Evolutionary conservation across 2,113 vertebrate species (phyloP), one percentile per base, ranked within the genome.

Genomic region (Protomyctophum bolini): DNA sequence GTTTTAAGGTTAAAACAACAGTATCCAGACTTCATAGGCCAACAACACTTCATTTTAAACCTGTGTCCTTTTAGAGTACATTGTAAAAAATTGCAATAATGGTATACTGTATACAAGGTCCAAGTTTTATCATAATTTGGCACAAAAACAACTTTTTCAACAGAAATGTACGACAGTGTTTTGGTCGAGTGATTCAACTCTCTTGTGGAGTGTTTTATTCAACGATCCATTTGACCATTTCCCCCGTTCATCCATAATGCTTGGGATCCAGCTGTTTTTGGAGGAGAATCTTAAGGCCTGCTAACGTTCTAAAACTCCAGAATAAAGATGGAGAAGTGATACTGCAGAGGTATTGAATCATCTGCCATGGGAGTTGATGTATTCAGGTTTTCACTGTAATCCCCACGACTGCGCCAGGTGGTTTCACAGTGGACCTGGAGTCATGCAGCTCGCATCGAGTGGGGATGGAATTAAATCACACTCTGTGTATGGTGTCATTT

Each of bases 301-400:
- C 6, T 21, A 47, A 21, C 21, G 29, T 21, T 21, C 21, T 45
- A 6, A 50, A 1, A 9, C 28, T 46, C 64, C n/a, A 7, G 0
- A 29, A 6, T 60, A 48, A 9, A 45, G 15, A 58, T 62, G 52
- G 7, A 68, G 68, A 66, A 46, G 48, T 59, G 48, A 70, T 45
- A 41, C 49, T 50, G 21, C 21, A 21, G 21, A 21, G 21, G 21
- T 21, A 21, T 21, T 21, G 12, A 46, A 50, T n/a, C 28, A 28
- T 49, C 0, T 7, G 6, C 46, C 48, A 50, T 5, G 10, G 9
- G 58, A 8, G 28, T 6, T 62, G n/a, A 56, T 45, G 21, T 21
- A 21, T 21, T 21, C 21, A 21, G 21, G 21, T 21, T 21, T 21
- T 21, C 21, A 21, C 2, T 21, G 21, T 21, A 21, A 21, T 21